A percentile compares a stretch with the other conserved stretches of the same genome.
Conservation (phyloP, 2,888 invertebrate genomes). For the Tanytarsus gracilentus region DNA sequence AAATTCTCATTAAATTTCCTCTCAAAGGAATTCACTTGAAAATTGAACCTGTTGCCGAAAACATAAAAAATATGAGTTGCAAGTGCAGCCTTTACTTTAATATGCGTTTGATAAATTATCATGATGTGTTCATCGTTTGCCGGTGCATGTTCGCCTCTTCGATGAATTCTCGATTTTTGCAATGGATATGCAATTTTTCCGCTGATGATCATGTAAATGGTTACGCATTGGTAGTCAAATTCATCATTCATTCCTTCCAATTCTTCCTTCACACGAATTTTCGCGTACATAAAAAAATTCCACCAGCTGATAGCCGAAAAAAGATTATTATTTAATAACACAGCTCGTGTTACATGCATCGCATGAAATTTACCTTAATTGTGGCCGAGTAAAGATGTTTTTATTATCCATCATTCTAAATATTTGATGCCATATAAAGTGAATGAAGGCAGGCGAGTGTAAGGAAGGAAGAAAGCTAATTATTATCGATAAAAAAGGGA, state of each 20-base stretch:
- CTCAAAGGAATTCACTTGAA: no score
- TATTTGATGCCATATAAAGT: no score
- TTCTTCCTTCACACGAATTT: background rate
- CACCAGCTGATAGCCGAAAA: conserved; percentile 17
- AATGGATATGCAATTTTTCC: background rate
- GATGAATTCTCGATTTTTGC: background rate
- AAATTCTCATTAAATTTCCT: no score
- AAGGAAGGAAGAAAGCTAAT: no score
- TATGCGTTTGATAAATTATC: conserved; percentile 12
- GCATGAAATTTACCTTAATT: background rate
- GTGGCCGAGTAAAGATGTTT: background rate
- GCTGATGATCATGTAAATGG: conserved; percentile 23
- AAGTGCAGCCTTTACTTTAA: background rate
- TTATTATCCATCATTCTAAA: no score
- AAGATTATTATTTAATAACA: conserved; percentile 27
- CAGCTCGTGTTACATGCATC: conserved; percentile 12
- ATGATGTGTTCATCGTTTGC: conserved; percentile 4
- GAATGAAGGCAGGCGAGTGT: no score
- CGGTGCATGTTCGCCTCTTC: background rate
- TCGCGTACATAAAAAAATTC: no score
- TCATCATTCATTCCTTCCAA: conserved; percentile 8
- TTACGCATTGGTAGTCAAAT: conserved; percentile 24
- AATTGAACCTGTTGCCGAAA: no score
- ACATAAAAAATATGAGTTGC: no score
- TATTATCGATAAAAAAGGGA: background rate